These are phyloP conservation scores for Nesoenas mayeri DNA, from an alignment of 2,113 vertebrate species.

Conservation along the genomic window DNA sequence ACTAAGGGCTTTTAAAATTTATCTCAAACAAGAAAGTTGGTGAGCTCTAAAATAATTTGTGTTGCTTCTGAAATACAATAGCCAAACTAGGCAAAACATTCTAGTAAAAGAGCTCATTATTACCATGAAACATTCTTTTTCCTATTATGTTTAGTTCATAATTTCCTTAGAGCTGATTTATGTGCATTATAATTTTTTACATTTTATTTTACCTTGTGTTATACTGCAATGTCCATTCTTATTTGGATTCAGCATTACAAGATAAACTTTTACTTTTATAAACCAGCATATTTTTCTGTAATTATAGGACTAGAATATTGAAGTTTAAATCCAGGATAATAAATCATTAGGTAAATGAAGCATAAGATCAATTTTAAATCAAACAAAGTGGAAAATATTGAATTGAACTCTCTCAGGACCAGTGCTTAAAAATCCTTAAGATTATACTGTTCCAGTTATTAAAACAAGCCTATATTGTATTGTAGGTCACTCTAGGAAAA, in stretches of 20 bases:
- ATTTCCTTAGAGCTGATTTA: background rate
- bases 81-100: background rate
- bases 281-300: background rate
- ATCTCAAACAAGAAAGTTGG: background rate
- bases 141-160: background rate
- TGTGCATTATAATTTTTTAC: background rate
- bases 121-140: background rate
- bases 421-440: background rate
- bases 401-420: background rate
- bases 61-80: background rate
- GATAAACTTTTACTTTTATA: background rate
- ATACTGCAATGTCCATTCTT: background rate
- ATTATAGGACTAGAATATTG: background rate
- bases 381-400: background rate
- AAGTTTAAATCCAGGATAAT: background rate
- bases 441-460: background rate
- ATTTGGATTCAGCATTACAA: background rate
- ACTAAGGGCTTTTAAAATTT: background rate
- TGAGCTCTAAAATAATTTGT: background rate
- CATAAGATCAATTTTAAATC: background rate
- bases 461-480: background rate
- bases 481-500: background rate
- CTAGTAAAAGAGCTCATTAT: background rate
- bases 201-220: background rate
- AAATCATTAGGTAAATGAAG: background rate